These are phyloP conservation scores for Ectemnius lituratus DNA, from an alignment of 2,888 invertebrate genomes.

Conservation along the genomic window DNA sequence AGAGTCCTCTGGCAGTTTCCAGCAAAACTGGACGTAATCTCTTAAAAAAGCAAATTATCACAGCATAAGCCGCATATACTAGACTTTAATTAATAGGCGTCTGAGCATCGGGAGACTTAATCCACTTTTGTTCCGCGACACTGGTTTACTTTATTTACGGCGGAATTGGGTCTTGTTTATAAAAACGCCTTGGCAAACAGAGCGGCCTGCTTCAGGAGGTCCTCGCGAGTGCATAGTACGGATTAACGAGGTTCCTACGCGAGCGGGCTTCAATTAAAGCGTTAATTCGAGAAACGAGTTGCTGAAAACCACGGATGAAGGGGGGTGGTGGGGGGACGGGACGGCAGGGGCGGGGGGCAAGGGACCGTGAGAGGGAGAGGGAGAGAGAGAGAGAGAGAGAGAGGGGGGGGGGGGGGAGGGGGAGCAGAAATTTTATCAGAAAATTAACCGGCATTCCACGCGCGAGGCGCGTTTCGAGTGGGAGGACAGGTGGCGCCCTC, in stretches of 20 bases:
- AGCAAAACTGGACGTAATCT: no score
- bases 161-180: no score
- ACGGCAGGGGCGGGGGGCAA: neutral
- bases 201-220: no score
- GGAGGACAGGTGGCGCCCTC: slow-evolving; percentile 17
- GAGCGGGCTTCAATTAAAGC: slow-evolving; percentile 1
- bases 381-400: neutral
- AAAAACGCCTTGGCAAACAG: no score
- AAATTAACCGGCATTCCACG: slow-evolving; percentile 42
- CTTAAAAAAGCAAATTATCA: no score
- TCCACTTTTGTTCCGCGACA: neutral
- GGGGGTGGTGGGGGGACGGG: neutral
- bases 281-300: slow-evolving; percentile 7
- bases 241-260: no score
- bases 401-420: neutral
- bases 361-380: neutral
- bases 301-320: slow-evolving; percentile 14
- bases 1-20: neutral
- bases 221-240: no score
- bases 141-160: no score
- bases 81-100: no score
- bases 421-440: slow-evolving; percentile 35
- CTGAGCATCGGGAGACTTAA: neutral
- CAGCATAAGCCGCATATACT: no score
- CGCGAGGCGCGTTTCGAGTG: slow-evolving; percentile 21